These are phyloP conservation scores for Phaethornis superciliosus DNA, from an alignment of 2,113 vertebrate species.

Conservation along the genomic window DNA sequence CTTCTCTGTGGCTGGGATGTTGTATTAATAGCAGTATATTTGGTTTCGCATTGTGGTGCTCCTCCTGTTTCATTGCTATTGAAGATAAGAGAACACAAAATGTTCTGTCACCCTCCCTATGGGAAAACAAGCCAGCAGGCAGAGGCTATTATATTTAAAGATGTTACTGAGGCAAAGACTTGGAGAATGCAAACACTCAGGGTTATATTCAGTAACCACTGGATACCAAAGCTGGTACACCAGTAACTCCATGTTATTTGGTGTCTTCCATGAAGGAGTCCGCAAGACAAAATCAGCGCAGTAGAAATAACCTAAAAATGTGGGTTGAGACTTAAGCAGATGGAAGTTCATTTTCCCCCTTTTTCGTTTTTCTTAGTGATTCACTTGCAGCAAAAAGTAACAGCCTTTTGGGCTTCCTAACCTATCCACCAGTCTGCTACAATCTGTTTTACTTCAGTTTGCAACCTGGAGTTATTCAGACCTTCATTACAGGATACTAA, in stretches of 20 bases:
- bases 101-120: constrained; percentile 67
- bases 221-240: constrained; percentile 65
- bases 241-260: constrained; percentile 62
- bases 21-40: constrained; percentile 82
- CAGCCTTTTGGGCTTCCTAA: not conserved
- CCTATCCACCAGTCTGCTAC: not conserved
- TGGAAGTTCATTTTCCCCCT: not conserved
- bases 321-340: constrained; percentile 2
- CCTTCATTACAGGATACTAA: not conserved
- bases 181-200: constrained; percentile 60
- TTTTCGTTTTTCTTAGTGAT: not conserved
- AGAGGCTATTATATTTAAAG: constrained; percentile 57
- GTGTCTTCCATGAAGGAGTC: constrained; percentile 46
- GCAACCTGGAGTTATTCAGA: not conserved
- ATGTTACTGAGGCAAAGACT: constrained; percentile 43
- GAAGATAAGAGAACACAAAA: constrained; percentile 79
- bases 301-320: constrained; percentile 71
- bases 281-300: constrained; percentile 65
- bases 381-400: not conserved
- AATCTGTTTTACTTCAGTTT: not conserved
- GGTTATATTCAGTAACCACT: constrained; percentile 72
- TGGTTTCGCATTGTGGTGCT: constrained; percentile 78
- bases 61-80: constrained; percentile 68
- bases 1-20: constrained; percentile 67
- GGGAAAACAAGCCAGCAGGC: constrained; percentile 63